Evolutionary conservation across 2,888 invertebrate species (phyloP), one percentile per base, ranked within the genome.

Genomic region (Cheilosia vernalis): DNA sequence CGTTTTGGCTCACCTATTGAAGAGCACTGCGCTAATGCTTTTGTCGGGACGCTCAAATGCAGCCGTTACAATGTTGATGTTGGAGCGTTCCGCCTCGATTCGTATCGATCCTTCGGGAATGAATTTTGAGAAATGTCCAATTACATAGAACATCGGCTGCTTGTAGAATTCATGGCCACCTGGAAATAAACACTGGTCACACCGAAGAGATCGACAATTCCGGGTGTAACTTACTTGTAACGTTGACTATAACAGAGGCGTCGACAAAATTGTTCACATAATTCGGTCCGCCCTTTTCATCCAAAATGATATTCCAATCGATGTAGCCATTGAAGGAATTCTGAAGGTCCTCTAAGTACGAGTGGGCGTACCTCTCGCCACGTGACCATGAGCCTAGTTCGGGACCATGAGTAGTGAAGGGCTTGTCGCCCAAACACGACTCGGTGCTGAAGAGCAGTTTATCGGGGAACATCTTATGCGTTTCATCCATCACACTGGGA

Each of bases 281-380:
- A 91, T 97, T 97, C 0, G 98, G 98, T 0, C 97, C 97, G 19
- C 98, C 98, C 0, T 90, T 87, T 73, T 93, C 91, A 90, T 97
- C 93, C 21, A 98, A 91, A 19, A 95, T 95, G 66, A 98, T 92
- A 91, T 98, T 98, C 98, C 98, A 98, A 90, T 98, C 98, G 0
- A 96, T 93, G 97, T 98, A 98, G 1, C 96, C 97, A 21, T 94
- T 93, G 0, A 95, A 95, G 92, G 94, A 95, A 90, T 96, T 94
- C 88, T 95, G 94, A 21, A 97, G 89, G 91, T 96, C 95, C 94
- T 94, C 91, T 27, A 97, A 93, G 66, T 96, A 96, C 83, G 95
- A 91, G 19, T 89, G 89, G 90, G 95, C 93, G 89, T 97, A 96
- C 49, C 89, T 89, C 87, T 95, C 94, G 0, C 94, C 97, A 85